Evolutionary conservation across 2,888 invertebrate species (phyloP).

Genomic region (Melieria omissa): DNA sequence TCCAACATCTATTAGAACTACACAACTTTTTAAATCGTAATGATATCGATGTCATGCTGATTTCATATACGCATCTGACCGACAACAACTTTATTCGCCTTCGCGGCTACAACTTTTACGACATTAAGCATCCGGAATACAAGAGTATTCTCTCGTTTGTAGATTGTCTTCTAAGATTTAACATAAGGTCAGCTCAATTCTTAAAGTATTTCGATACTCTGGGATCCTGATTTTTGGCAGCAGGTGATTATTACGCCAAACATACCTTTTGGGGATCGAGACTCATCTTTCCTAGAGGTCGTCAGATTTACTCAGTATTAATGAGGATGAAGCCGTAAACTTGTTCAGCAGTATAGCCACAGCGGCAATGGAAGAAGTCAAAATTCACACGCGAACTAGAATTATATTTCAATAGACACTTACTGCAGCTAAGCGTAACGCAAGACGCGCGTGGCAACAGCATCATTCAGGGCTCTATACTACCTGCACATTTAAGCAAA

Average conservation of each 20-base stretch:
- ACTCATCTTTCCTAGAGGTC: background rate
- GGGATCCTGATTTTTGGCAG: too few relatives aligned
- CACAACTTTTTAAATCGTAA: background rate
- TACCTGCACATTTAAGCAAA: too few relatives aligned
- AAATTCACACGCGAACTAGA: background rate
- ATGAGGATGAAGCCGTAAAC: background rate
- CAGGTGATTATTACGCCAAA: constrained; percentile 13
- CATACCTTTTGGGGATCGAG: constrained; percentile 5
- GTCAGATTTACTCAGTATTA: background rate
- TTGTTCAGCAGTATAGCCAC: background rate
- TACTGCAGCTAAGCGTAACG: background rate
- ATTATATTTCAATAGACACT: constrained; percentile 1
- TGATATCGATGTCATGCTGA: constrained; percentile 19
- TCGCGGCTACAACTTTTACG: background rate
- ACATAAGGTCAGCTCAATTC: background rate
- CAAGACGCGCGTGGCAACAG: background rate
- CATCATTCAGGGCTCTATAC: background rate
- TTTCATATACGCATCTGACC: constrained; percentile 20
- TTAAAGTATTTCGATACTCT: background rate
- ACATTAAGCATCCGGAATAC: constrained; percentile 6
- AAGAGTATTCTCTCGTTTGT: constrained; percentile 4
- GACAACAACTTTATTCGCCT: constrained; percentile 7
- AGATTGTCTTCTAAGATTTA: constrained; percentile 3
- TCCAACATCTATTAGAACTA: constrained; percentile 13
- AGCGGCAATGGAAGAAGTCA: background rate